These are phyloP conservation scores for Sebastes flavidus DNA, from an alignment of 2,797 vertebrate species.

Conservation along the genomic window DNA sequence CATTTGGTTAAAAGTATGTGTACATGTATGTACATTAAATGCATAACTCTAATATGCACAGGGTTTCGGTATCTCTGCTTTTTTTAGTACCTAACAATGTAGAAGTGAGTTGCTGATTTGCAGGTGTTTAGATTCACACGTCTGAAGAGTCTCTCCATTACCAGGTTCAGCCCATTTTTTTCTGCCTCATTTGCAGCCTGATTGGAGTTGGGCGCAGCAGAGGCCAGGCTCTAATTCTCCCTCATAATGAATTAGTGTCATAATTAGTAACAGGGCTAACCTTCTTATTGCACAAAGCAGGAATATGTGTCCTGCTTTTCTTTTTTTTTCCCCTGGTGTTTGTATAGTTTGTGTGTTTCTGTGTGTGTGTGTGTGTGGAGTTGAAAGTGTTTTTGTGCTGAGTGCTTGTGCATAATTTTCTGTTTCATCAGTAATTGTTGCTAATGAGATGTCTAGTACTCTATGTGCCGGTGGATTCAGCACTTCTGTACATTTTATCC, in stretches of 20 bases:
- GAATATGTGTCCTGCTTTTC: conserved; percentile 44
- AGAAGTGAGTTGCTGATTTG: conserved; percentile 18
- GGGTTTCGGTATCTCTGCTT: neutral
- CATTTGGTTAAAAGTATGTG: neutral
- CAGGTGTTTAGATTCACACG: conserved; percentile 56
- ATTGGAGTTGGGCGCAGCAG: conserved; percentile 74
- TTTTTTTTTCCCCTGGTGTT: conserved; percentile 20
- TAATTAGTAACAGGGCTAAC: conserved; percentile 80
- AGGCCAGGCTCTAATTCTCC: conserved; percentile 77
- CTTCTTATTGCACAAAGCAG: conserved; percentile 65
- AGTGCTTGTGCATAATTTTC: conserved; percentile 57
- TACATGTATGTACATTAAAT: neutral
- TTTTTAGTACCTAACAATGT: neutral
- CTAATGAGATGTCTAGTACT: conserved; percentile 71
- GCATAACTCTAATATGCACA: neutral
- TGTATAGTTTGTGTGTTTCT: conserved; percentile 46
- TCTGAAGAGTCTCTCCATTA: conserved; percentile 66
- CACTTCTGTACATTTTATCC: conserved; percentile 42
- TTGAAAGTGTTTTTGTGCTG: conserved; percentile 25
- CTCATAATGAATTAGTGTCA: conserved; percentile 80
- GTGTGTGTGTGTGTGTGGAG: conserved; percentile 12
- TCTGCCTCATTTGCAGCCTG: conserved; percentile 80
- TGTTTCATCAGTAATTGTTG: conserved; percentile 70
- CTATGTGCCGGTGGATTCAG: conserved; percentile 50
- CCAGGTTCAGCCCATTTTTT: conserved; percentile 64